Conservation (phyloP, 2,888 invertebrate species). For the Marronus borbonicus region DNA sequence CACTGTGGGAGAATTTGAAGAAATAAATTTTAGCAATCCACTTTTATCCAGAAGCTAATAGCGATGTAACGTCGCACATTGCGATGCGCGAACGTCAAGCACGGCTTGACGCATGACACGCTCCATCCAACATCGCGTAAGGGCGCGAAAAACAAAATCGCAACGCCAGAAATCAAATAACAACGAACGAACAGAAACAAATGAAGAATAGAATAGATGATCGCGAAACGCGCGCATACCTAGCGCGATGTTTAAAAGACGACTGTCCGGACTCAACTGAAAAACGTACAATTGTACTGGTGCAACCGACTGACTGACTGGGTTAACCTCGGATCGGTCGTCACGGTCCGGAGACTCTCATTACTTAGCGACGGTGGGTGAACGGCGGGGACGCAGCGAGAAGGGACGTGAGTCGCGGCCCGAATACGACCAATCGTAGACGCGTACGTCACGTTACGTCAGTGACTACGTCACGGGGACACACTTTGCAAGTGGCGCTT, state of each 20-base stretch:
- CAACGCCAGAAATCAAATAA: constrained; percentile 1
- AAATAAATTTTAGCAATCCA: not conserved
- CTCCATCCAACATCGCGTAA: constrained; percentile 3
- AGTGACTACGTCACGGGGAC: constrained; percentile 47
- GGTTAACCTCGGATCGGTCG: constrained; percentile 44
- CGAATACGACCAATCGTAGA: constrained; percentile 60
- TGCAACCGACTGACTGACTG: constrained; percentile 45
- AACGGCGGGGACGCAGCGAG: constrained; percentile 25
- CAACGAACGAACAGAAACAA: constrained; percentile 37
- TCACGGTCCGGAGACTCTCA: constrained; percentile 45
- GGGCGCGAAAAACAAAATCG: constrained; percentile 4
- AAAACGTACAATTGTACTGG: constrained; percentile 41
- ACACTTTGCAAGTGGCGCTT: constrained; percentile 62
- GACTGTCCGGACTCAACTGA: constrained; percentile 51
- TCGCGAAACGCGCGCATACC: constrained; percentile 21
- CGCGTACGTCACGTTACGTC: constrained; percentile 63
- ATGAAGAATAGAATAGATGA: constrained; percentile 11
- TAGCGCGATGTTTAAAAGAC: constrained; percentile 37
- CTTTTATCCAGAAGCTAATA: constrained; percentile 5
- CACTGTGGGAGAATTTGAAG: not conserved
- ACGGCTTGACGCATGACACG: constrained; percentile 11
- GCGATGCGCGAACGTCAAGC: constrained; percentile 6
- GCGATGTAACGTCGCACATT: constrained; percentile 4
- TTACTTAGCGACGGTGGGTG: constrained; percentile 34
- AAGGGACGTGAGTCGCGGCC: constrained; percentile 1